A percentile compares a stretch with the other conserved stretches of the same genome.
These are phyloP conservation scores for Aselliscus stoliczkanus DNA, from an alignment of 2,797 vertebrate genomes.

Conservation along the genomic window DNA sequence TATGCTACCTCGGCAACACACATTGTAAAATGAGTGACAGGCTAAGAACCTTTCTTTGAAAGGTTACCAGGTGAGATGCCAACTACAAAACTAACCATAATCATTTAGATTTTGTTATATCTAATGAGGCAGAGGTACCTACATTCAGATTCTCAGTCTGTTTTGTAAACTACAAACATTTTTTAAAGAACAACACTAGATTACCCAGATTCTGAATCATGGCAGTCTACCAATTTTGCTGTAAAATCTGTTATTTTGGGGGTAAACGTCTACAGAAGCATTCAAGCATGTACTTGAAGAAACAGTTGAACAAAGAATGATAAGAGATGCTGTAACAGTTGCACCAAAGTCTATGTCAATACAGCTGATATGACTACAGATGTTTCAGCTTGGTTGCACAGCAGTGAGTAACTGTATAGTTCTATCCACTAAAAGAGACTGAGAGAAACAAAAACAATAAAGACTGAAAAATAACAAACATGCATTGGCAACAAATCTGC, in stretches of 20 bases:
- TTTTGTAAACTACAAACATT: not conserved
- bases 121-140: not conserved
- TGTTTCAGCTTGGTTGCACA: not conserved
- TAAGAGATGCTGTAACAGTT: not conserved
- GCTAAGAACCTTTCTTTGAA: not conserved
- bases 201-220: constrained; percentile 1
- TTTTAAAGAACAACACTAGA: not conserved
- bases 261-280: not conserved
- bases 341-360: not conserved
- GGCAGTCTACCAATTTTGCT: not conserved
- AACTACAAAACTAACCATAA: not conserved
- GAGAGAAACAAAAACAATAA: not conserved
- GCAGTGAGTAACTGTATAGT: not conserved
- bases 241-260: not conserved
- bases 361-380: not conserved
- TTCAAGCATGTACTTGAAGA: not conserved
- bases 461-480: not conserved
- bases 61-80: not conserved
- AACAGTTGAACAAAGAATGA: not conserved
- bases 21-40: not conserved
- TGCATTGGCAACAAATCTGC: not conserved
- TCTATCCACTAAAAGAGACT: not conserved
- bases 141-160: not conserved
- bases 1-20: not conserved
- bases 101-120: not conserved